Base-by-base conservation (phyloP, 2,113 vertebrate species). In the Malurus melanocephalus region DNA sequence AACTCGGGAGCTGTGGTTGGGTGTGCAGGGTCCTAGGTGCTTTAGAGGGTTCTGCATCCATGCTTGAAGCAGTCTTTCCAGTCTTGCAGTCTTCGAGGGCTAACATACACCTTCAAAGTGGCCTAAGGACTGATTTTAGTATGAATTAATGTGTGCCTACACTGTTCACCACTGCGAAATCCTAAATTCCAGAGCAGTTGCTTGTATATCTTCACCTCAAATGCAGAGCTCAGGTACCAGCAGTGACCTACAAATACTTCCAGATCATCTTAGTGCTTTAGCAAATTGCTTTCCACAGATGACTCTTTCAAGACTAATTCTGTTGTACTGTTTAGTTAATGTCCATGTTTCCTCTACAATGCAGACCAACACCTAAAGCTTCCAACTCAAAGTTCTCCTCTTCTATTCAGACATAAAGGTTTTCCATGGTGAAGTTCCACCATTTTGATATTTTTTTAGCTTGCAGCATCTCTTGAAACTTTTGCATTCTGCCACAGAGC, bases 321-420 rank as follows among this genome's bases (percentile, higher is more conserved):
- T 67, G 22, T 38, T 79, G 43, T 59, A 27, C 12, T 77, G n/a
- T 38, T 57, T 22, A 6, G 1, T 59, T 49, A 32, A 16, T 11
- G 15, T 55, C 20, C 5, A 1, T 52, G 8, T 64, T 72, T 78
- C n/a, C 19, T 30, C 24, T 19, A 8, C 16, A 21, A 75, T 3
- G 32, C 6, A 35, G 2, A 48, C 22, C 0, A 2, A 24, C 16
- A 55, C 8, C 26, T 1, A 1, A 28, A 28, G 28, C 3, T 83
- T 74, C 17, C 26, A 55, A 7, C 28, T 42, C 11, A n/a, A 62
- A 18, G 4, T 74, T 80, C 10, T 69, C 14, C 26, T 19, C 7
- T 71, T 12, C 6, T 26, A 12, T 53, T 87, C 15, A 64, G 45
- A 23, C 9, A 33, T 5, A 56, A 30, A 10, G 5, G 8, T 43